Base-by-base conservation (phyloP, 23 tunicate species). In the Diplosoma virens region DNA sequence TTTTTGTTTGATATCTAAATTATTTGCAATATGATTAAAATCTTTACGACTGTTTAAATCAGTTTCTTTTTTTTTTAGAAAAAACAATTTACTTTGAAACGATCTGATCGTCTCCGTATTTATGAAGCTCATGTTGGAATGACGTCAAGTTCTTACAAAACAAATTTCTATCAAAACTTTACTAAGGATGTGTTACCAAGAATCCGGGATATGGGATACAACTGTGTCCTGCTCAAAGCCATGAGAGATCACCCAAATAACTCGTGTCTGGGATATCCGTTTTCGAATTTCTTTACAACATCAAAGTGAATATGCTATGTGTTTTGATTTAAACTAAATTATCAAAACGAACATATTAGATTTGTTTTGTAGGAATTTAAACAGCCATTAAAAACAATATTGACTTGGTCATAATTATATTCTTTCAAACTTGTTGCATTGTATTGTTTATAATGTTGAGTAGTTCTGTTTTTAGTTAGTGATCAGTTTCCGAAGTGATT, bases 71-170 rank as follows among this genome's bases (percentile, higher is more conserved):
- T 21, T 5, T 56, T 11, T 25, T 23, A 63, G 69, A 63, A 63
- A 63, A 9, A 6, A 63, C 27, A 7, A 18, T 24, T 45, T 9
- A 11, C 14, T 9, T 45, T 66, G 6, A 45, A 45, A 7, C 61
- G 64, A 66, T 28, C 37, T 2, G 65, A 79, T 31, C 75, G 80
- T 1, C 86, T 78, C 21, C 80, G 89, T 22, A 84, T 89, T 30
- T 89, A 89, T 58, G 96, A 91, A 67, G 92, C 92, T 32, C 87
- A 91, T 55, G 53, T 91, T 26, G 97, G 97, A 20, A 80, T 85
- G 33, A 71, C 87, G 1, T 85, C 97, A 1, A 50, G 54, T 31
- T 82, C 79, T 24, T 59, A 60, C n/a, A 78, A 85, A 55, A 68
- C 85, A 30, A 50, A 86, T 2, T 69, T 85, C 16, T 86, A 86